Base-by-base conservation (phyloP, 2,113 vertebrate genomes). In the Eonycteris spelaea region DNA sequence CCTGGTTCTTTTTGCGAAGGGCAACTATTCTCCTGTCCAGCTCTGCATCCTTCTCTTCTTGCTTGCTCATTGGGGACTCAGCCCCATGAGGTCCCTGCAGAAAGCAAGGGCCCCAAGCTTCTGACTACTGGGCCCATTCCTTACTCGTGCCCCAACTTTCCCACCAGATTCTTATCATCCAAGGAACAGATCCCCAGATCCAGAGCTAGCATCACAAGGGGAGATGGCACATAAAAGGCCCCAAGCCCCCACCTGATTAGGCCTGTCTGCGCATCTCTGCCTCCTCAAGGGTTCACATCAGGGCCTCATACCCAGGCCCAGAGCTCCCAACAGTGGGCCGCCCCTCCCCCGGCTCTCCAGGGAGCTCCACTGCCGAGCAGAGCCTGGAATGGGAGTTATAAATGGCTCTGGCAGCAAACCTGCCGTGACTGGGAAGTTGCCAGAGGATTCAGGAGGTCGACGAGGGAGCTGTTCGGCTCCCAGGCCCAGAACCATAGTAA, bases 11-110 rank as follows among this genome's bases (percentile, higher is more conserved):
- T 97, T 99, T 99, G 83, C 99, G 98, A 93, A 99, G 98, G 86
- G 99, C 99, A 96, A 99, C 97, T 24, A 99, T 99, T 97, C 99
- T 99, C 96, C 99, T 99, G 96, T 99, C 99, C 11, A 99, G 98
- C 91, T 99, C 99, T 6, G 99, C 98, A 92, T 99, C 99, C 90
- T 99, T 99, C 92, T 99, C 99, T 73, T 99, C 98, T 88, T 99
- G 99, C 97, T 98, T 99, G 96, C 98, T 98, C 93, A 99, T 83
- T 90, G 98, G 97, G 11, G 98, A 97, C 95, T 99, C 98, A 15
- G 99, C 98, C 93, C 98, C 96, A 33, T 95, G 86, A 68, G 97
- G 91, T 78, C 98, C 99, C 99, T 99, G 97, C 63, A 21, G 61
- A 92, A 30, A 43, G 18, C 91, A 35, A 35, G 51, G 40, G 48